Percentiles rank a stretch among this genome's conserved stretches.
These are phyloP conservation scores for Abscondita cerata DNA, from an alignment of 2,888 invertebrate genomes.

Conservation along the genomic window DNA sequence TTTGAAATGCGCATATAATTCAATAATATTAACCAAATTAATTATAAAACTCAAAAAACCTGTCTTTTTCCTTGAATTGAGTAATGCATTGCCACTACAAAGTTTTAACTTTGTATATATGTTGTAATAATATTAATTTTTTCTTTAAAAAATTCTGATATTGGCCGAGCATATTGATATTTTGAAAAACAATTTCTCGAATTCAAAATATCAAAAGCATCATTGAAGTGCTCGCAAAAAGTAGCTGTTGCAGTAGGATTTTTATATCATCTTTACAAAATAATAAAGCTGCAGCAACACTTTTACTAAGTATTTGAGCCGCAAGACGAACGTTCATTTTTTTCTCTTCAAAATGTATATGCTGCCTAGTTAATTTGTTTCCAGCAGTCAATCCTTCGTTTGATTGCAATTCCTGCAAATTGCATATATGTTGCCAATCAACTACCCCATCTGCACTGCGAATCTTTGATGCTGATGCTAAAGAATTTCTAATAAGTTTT, in stretches of 20 bases:
- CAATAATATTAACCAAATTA: background rate
- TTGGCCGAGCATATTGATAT: background rate
- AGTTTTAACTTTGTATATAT: slow-evolving; percentile 14
- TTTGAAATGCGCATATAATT: background rate
- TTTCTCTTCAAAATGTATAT: background rate
- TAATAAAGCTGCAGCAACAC: background rate
- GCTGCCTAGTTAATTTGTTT: background rate
- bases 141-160: background rate
- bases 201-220: background rate
- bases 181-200: background rate
- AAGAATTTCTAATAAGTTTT: background rate
- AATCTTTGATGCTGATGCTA: too few relatives aligned
- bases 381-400: too few relatives aligned
- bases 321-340: slow-evolving; percentile 9
- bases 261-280: background rate
- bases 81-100: slow-evolving; percentile 9
- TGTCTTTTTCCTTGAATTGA: background rate
- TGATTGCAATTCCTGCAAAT: too few relatives aligned
- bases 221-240: too few relatives aligned
- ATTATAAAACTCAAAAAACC: background rate
- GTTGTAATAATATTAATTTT: background rate
- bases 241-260: background rate
- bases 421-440: too few relatives aligned
- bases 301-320: background rate
- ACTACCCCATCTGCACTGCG: too few relatives aligned